Evolutionary conservation across 2,888 invertebrate species (phyloP).

Genomic region (Nomada flava): DNA sequence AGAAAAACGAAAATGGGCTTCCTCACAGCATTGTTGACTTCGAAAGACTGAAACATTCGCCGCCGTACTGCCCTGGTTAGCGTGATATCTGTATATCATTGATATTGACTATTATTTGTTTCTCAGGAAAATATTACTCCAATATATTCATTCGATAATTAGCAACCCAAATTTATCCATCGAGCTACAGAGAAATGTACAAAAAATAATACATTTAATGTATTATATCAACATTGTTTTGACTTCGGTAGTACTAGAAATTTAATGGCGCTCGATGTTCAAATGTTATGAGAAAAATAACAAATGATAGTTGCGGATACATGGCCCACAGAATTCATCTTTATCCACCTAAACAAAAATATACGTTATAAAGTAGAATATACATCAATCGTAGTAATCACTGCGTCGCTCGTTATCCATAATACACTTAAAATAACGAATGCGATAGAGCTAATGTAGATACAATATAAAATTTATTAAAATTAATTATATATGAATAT

Average conservation of each 20-base stretch:
- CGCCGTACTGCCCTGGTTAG: slow-evolving; percentile 51
- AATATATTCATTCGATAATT: slow-evolving; percentile 20
- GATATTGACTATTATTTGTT: not conserved
- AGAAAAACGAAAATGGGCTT: slow-evolving; percentile 68
- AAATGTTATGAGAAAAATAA: slow-evolving; percentile 43
- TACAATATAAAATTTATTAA: slow-evolving; percentile 58
- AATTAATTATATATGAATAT: slow-evolving; percentile 29
- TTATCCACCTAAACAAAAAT: not conserved
- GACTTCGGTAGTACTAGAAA: slow-evolving; percentile 22
- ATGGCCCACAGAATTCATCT: not conserved
- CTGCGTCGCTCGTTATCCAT: not conserved
- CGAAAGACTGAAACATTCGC: slow-evolving; percentile 69
- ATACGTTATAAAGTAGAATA: not conserved
- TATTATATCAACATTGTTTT: not conserved
- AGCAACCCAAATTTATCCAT: not conserved
- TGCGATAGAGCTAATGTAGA: slow-evolving; percentile 1
- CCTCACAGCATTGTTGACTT: slow-evolving; percentile 72
- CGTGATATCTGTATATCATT: slow-evolving; percentile 11
- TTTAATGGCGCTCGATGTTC: slow-evolving; percentile 37
- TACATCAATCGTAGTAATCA: not conserved
- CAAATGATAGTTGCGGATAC: slow-evolving; percentile 9
- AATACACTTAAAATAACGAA: slow-evolving; percentile 4
- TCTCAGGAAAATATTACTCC: not conserved
- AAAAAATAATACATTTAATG: not conserved
- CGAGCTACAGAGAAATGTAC: not conserved